These are phyloP conservation scores for Leptinotarsa peninsularis DNA, from an alignment of 2,888 invertebrate genomes.

Conservation along the genomic window DNA sequence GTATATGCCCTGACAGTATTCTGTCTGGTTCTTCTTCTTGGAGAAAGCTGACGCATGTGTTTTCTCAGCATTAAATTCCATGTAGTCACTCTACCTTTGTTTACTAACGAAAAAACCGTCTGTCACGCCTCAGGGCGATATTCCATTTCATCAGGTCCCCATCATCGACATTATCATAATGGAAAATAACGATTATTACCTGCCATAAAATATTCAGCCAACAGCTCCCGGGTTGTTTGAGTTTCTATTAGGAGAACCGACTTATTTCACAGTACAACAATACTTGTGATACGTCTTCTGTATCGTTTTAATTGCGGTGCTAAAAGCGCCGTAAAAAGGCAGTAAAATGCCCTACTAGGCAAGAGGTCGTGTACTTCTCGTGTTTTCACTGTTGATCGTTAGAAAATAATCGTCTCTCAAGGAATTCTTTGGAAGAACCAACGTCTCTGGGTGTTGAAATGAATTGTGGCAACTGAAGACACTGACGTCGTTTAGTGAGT, in stretches of 20 bases:
- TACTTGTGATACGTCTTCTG: slow-evolving; percentile 25
- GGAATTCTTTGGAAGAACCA: background rate
- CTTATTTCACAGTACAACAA: slow-evolving; percentile 34
- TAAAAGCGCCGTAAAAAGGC: slow-evolving; percentile 39
- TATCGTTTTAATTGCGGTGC: slow-evolving; percentile 37
- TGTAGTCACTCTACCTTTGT: no score
- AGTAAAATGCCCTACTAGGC: slow-evolving; percentile 35
- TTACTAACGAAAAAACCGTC: no score
- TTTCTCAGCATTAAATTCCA: no score
- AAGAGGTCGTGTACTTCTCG: slow-evolving; percentile 30
- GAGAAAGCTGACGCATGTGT: no score
- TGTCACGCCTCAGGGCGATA: no score
- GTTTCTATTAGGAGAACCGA: slow-evolving; percentile 29
- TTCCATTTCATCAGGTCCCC: no score
- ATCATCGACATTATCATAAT: background rate
- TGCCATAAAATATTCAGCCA: background rate
- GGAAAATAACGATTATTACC: background rate
- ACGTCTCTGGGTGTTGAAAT: background rate
- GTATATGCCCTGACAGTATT: no score
- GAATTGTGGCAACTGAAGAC: background rate
- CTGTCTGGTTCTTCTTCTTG: no score
- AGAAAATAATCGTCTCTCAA: background rate
- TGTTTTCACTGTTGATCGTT: slow-evolving; percentile 11
- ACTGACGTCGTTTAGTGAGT: no score
- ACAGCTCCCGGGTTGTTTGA: background rate